Conservation (phyloP, 2,113 vertebrate genomes). For the Accipiter virgatus region DNA sequence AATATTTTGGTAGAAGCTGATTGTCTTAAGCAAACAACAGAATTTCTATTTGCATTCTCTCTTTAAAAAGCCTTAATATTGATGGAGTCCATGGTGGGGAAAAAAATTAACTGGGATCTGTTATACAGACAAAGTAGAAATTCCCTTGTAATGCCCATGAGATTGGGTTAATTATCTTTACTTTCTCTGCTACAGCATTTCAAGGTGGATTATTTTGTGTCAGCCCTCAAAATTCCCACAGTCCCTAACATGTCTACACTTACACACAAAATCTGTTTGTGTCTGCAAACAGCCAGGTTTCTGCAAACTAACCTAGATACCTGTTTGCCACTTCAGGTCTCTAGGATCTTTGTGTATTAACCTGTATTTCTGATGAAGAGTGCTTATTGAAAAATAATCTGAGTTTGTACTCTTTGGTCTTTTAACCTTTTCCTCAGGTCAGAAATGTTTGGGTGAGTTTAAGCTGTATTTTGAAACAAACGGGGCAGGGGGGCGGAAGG, state of each 20-base stretch:
- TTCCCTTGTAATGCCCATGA: not conserved
- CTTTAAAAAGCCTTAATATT: not conserved
- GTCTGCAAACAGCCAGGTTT: not conserved
- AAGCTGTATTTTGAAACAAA: not conserved
- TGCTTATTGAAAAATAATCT: not conserved
- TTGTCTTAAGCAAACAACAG: not conserved
- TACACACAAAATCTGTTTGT: not conserved
- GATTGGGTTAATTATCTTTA: not conserved
- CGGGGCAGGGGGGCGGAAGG: not conserved
- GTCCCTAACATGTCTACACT: not conserved
- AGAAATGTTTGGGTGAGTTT: not conserved
- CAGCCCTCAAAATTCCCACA: not conserved
- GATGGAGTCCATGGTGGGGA: not conserved
- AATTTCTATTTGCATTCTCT: not conserved
- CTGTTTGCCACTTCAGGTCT: not conserved
- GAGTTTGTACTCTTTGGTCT: not conserved
- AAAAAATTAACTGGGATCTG: not conserved
- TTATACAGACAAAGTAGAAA: not conserved
- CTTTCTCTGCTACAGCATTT: not conserved
- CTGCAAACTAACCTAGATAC: not conserved
- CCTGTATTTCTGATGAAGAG: not conserved
- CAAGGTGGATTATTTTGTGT: not conserved
- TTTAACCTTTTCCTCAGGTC: not conserved
- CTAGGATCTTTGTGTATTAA: not conserved
- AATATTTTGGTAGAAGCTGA: not conserved